A percentile compares a stretch with the other conserved stretches of the same genome.
Evolutionary conservation across 2,888 invertebrate species (phyloP).

Genomic region (Melieria picta): DNA sequence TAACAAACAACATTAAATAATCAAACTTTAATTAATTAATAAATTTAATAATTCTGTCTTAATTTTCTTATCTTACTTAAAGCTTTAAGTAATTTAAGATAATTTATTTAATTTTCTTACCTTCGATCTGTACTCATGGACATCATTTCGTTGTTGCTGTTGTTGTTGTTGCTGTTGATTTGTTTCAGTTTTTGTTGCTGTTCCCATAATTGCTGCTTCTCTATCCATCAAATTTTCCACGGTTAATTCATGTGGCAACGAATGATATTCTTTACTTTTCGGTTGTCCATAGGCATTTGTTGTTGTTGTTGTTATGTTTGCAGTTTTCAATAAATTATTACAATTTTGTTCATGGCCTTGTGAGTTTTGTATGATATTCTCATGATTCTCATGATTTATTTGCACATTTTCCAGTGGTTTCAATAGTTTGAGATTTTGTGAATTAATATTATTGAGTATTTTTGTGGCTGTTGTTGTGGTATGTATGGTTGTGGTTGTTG

Average conservation of each 20-base stretch:
- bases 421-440: conserved; percentile 36
- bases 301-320: conserved; percentile 20
- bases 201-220: conserved; percentile 16
- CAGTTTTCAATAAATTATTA: conserved; percentile 34
- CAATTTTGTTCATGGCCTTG: conserved; percentile 34
- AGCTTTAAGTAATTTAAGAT: neutral
- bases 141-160: conserved; percentile 45
- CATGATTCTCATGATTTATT: conserved; percentile 24
- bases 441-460: conserved; percentile 21
- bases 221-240: no score
- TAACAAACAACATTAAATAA: neutral
- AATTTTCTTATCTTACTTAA: neutral
- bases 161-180: conserved; percentile 41
- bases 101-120: conserved; percentile 41
- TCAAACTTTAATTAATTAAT: neutral
- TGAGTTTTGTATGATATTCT: conserved; percentile 17
- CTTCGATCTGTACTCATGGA: conserved; percentile 55
- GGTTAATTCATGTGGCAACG: no score
- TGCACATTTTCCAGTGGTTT: conserved; percentile 38
- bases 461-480: conserved; percentile 23
- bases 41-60: neutral
- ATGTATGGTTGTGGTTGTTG: conserved; percentile 33
- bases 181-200: conserved; percentile 48
- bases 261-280: no score
- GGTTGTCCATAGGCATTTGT: conserved; percentile 7